Percentiles rank a stretch among this genome's conserved stretches.
These are phyloP conservation scores for Eupleurogrammus muticus DNA, from an alignment of 2,797 vertebrate species.

Conservation along the genomic window DNA sequence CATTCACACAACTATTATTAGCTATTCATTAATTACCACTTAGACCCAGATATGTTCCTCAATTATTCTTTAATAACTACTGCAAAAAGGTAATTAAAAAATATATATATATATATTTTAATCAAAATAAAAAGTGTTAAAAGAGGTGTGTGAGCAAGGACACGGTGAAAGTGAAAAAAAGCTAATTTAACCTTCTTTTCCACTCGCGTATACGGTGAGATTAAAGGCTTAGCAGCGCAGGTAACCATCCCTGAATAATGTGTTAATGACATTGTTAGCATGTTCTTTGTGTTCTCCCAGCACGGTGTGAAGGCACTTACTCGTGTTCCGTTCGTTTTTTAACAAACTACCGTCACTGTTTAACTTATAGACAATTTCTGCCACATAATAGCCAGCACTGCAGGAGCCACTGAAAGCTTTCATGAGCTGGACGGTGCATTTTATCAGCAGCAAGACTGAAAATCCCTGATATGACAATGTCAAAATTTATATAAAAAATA, in stretches of 20 bases:
- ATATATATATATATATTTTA: too few relatives aligned
- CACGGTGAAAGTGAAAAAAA: too few relatives aligned
- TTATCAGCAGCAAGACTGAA: constrained; percentile 3
- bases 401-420: constrained; percentile 2
- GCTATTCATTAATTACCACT: too few relatives aligned
- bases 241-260: constrained; percentile 13
- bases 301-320: constrained; percentile 4
- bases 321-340: constrained; percentile 7
- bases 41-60: too few relatives aligned
- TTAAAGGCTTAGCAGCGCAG: constrained; percentile 8
- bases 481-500: constrained; percentile 23
- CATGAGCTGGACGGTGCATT: neutral
- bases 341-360: constrained; percentile 18
- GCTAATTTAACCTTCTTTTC: neutral
- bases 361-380: too few relatives aligned
- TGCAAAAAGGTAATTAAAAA: too few relatives aligned
- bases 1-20: too few relatives aligned
- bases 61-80: too few relatives aligned
- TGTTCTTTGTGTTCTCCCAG: constrained; percentile 5
- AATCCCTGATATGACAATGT: constrained; percentile 40
- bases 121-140: too few relatives aligned
- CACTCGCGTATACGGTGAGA: neutral
- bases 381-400: neutral
- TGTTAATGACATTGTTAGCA: neutral
- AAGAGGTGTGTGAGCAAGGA: too few relatives aligned